Evolutionary conservation across 2,888 invertebrate species (phyloP).

Genomic region (Cataglyphis cursor): DNA sequence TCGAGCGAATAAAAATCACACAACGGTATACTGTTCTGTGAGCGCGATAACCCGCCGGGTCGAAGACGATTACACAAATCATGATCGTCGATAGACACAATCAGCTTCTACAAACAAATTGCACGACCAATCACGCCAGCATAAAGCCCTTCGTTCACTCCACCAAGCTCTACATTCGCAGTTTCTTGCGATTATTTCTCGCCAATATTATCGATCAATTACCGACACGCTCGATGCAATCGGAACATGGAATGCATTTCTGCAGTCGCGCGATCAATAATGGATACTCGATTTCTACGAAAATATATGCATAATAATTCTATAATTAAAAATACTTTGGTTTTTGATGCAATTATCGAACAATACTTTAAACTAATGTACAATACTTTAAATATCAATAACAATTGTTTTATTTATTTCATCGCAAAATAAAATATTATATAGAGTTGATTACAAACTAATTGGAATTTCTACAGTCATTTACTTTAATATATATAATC

Average conservation of each 20-base stretch:
- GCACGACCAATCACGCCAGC: slow-evolving; percentile 62
- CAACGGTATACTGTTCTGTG: slow-evolving; percentile 74
- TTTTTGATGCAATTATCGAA: neutral
- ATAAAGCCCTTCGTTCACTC: slow-evolving; percentile 72
- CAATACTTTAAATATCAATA: neutral
- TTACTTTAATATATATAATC: neutral
- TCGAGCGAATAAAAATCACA: slow-evolving; percentile 64
- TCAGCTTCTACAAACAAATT: slow-evolving; percentile 77
- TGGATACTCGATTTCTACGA: neutral
- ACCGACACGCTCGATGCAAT: slow-evolving; percentile 35
- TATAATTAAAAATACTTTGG: neutral
- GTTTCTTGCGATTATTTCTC: slow-evolving; percentile 49
- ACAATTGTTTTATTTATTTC: slow-evolving; percentile 15
- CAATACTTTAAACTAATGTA: neutral
- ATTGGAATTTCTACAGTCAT: slow-evolving; percentile 9
- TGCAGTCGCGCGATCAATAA: neutral
- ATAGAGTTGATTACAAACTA: slow-evolving; percentile 7
- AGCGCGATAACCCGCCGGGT: slow-evolving; percentile 73
- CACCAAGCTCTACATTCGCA: slow-evolving; percentile 9
- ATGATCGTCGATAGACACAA: slow-evolving; percentile 72
- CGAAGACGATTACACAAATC: slow-evolving; percentile 70
- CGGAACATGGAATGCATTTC: slow-evolving; percentile 34
- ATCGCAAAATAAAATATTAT: neutral
- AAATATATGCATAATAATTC: neutral
- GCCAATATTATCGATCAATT: slow-evolving; percentile 66